Evolutionary conservation across 2,113 vertebrate species (phyloP).

Genomic region (Scartelaos histophorus): DNA sequence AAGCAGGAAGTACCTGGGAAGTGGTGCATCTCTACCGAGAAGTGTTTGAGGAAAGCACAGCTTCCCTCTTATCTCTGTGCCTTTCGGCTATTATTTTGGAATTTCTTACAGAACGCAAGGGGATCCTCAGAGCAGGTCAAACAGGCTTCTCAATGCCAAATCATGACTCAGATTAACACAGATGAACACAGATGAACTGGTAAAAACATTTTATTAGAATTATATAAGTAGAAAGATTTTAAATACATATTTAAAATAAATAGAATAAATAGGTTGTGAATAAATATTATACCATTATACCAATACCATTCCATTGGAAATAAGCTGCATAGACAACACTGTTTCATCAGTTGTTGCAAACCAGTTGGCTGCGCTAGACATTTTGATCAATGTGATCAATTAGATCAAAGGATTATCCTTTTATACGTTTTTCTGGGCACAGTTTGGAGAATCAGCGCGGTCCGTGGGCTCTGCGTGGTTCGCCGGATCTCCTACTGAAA

Average conservation of each 20-base stretch:
- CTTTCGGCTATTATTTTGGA: constrained; percentile 36
- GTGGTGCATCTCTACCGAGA: constrained; percentile 41
- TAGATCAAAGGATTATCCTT: background rate
- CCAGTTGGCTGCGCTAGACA: constrained; percentile 13
- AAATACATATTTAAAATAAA: constrained; percentile 70
- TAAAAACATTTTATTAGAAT: background rate
- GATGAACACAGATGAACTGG: background rate
- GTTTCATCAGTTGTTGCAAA: background rate
- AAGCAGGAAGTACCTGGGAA: constrained; percentile 53
- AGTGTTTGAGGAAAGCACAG: constrained; percentile 78
- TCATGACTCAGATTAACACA: background rate
- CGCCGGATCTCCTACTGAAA: constrained; percentile 52
- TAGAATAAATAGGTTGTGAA: constrained; percentile 66
- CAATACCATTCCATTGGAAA: constrained; percentile 55
- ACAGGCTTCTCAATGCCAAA: constrained; percentile 15
- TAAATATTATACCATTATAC: constrained; percentile 54
- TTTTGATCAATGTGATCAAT: constrained; percentile 65
- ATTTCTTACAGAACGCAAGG: constrained; percentile 36
- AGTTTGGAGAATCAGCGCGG: constrained; percentile 14
- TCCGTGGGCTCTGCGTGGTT: background rate
- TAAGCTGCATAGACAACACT: constrained; percentile 30
- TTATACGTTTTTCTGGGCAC: constrained; percentile 19
- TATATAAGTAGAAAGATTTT: background rate
- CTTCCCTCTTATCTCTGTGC: constrained; percentile 61
- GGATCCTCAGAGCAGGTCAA: constrained; percentile 16